Base-by-base conservation (phyloP, 2,888 invertebrate species). In the Lochmaea capreae region DNA sequence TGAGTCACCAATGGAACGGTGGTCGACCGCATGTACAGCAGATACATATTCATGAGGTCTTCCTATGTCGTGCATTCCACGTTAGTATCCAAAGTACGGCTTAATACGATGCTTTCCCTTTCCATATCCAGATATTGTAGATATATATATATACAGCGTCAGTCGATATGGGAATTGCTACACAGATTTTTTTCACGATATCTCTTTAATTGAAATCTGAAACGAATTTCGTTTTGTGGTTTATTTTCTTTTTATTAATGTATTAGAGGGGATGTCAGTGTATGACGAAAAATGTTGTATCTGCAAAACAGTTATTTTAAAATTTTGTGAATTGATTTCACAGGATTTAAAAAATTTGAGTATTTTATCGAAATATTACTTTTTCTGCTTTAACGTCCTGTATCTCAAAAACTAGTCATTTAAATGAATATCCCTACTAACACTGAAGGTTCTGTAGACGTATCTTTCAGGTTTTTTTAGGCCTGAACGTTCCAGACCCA, bases 11-110 rank as follows among this genome's bases (percentile, higher is more conserved):
- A 26, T 71, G 63, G 68, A 58, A 46, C 67, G 63, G 54, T 67
- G 72, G 63, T 46, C 72, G 63, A 72, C 85, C 84, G 83, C 85
- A 84, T 85, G 84, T 84, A 85, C 84, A 81, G 82, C 80, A 85
- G 82, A 87, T 87, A 87, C 87, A 87, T 87, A 87, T 87, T 87
- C 87, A 87, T 86, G 86, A 86, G 85, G 85, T 78, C 82, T 83
- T 78, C 72, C 72, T 62, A 72, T 77, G 76, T 72, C 76, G 76
- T 71, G 71, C 77, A 74, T 73, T 75, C 76, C 77, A 77, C 77
- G 77, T 76, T 73, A 69, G 75, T 77, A 74, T 77, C 75, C 73
- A 75, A 72, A 72, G 72, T 72, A 69, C 69, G 77, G 71, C 75
- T 73, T 76, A 78, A 76, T 79, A 76, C 82, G 83, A 84, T 85